Conservation (phyloP, 2,888 invertebrate species). For the Melikaiella ostensackeni region DNA sequence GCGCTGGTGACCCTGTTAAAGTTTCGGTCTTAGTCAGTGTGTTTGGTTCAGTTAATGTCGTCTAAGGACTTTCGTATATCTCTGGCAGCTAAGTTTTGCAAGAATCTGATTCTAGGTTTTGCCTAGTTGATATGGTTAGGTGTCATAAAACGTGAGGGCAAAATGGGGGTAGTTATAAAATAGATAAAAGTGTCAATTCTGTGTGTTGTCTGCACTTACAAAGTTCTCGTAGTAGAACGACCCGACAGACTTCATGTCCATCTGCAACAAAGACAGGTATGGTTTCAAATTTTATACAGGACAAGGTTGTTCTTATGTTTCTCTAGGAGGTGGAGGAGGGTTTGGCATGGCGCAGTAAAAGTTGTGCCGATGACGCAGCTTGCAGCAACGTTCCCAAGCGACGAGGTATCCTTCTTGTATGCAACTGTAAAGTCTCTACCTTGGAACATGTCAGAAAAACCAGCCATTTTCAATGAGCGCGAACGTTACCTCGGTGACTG, state of each 20-base stretch:
- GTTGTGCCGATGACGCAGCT: slow-evolving; percentile 78
- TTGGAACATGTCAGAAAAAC: slow-evolving; percentile 65
- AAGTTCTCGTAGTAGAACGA: slow-evolving; percentile 97
- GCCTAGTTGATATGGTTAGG: not conserved
- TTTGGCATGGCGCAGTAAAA: slow-evolving; percentile 61
- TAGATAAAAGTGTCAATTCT: slow-evolving; percentile 38
- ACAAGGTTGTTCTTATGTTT: slow-evolving; percentile 58
- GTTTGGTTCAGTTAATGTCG: not conserved
- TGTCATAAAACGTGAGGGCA: slow-evolving; percentile 1
- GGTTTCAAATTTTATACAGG: slow-evolving; percentile 75
- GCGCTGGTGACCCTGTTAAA: slow-evolving; percentile 16
- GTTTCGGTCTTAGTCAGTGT: not conserved
- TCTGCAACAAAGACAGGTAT: slow-evolving; percentile 84
- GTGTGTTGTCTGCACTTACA: slow-evolving; percentile 85
- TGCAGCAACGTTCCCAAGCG: slow-evolving; percentile 76
- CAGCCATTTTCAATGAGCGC: slow-evolving; percentile 61
- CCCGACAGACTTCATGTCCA: slow-evolving; percentile 97
- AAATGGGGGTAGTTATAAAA: not conserved
- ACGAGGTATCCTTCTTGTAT: slow-evolving; percentile 74
- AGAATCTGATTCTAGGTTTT: not conserved
- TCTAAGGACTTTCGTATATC: not conserved
- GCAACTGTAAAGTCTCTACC: slow-evolving; percentile 72
- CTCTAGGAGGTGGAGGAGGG: slow-evolving; percentile 57
- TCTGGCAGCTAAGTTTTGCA: not conserved
- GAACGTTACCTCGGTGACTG: slow-evolving; percentile 46